Evolutionary conservation across 2,888 invertebrate genomes (phyloP), one percentile per base, ranked within the genome.

Genomic region (Sphecodes monilicornis): DNA sequence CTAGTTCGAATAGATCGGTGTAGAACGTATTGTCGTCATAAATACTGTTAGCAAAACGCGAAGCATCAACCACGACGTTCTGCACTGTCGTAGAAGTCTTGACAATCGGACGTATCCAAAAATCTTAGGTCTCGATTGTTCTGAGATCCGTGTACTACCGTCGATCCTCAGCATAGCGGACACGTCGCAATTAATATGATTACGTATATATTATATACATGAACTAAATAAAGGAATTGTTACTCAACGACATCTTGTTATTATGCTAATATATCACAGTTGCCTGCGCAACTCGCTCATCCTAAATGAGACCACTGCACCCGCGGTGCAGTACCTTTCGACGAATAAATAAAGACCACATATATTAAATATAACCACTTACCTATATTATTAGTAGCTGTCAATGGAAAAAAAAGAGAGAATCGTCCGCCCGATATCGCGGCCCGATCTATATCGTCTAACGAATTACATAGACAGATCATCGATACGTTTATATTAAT

Each of bases 251-350:
- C 70, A 70, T 69, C 50, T 77, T 88, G 77, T 80, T 91, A 92
- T 92, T 93, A 93, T 93, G 92, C 92, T 93, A 92, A 85, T 88
- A 89, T 93, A 93, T 93, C 93, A 93, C 93, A 93, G 93, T 93
- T 93, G 93, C 91, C 88, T 91, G 88, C 89, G 90, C 90, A 91
- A 91, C 91, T 87, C 79, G 77, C 82, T 86, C 89, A 87, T 86
- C 83, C 80, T 90, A 85, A 66, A 85, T 82, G 83, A 87, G 83
- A 88, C 74, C 76, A 89, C 80, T 87, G 86, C 78, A 76, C 81
- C 75, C 46, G 64, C 69, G 54, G 32, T 69, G 82, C 50, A 86
- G 69, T 81, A 87, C 74, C 80, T 82, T 54, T 86, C 73, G 76
- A 76, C 78, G 87, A 87, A 89, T 89, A 90, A 90, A 88, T 88